These are phyloP conservation scores for Stomorhina lunata DNA, from an alignment of 2,888 invertebrate genomes.

Conservation along the genomic window DNA sequence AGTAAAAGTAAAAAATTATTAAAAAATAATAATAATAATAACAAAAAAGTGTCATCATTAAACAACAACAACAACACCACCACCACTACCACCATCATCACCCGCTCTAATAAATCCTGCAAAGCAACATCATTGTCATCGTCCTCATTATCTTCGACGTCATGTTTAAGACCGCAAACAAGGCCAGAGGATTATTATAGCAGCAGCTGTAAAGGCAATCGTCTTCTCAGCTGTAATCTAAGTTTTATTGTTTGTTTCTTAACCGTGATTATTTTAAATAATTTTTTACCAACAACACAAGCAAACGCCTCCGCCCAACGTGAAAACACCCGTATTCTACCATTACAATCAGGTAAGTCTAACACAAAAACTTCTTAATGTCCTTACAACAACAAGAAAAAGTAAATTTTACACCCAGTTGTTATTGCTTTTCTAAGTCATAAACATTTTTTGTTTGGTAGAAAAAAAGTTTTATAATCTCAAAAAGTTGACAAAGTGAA, in stretches of 20 bases:
- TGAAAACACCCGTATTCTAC: slow-evolving; percentile 73
- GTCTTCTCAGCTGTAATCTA: slow-evolving; percentile 66
- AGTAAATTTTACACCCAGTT: background rate
- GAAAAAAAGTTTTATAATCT: no score
- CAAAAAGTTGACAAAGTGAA: no score
- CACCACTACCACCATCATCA: slow-evolving; percentile 1
- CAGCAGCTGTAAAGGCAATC: background rate
- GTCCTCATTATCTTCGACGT: background rate
- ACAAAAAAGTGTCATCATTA: slow-evolving; percentile 57
- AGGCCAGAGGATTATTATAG: background rate
- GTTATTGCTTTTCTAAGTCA: no score
- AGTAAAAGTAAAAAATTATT: slow-evolving; percentile 65
- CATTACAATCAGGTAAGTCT: slow-evolving; percentile 75
- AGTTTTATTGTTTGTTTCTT: slow-evolving; percentile 72
- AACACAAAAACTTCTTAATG: background rate
- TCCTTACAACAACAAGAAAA: background rate
- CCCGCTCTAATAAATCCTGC: slow-evolving; percentile 39
- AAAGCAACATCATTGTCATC: slow-evolving; percentile 31
- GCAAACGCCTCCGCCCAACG: slow-evolving; percentile 69
- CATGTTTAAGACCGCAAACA: slow-evolving; percentile 20
- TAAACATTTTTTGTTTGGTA: no score
- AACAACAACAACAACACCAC: background rate
- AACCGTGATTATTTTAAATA: slow-evolving; percentile 74
- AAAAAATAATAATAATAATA: slow-evolving; percentile 62
- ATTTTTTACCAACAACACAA: slow-evolving; percentile 70